A percentile compares a stretch with the other conserved stretches of the same genome.
phyloP scores from a whole-genome alignment of 2,113 vertebrate genomes.

The Chamaea fasciata region DNA sequence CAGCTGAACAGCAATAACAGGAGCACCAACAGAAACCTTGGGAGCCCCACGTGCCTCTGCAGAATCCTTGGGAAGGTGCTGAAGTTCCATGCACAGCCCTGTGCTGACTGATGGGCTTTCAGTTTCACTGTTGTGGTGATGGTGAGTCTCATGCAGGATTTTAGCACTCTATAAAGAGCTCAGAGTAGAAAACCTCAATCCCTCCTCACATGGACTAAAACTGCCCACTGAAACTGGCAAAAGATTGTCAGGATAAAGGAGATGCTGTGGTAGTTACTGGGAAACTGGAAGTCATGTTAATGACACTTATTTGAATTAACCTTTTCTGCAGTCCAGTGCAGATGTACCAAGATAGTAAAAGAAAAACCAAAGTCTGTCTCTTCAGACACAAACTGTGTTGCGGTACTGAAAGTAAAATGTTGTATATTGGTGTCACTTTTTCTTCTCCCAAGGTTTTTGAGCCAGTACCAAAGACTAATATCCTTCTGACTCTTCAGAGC shows the following conservation, averaged over 20 bases:
- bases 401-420: background rate
- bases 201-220: background rate
- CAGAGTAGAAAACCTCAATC: background rate
- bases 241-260: background rate
- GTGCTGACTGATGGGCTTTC: background rate
- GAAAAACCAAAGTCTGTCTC: background rate
- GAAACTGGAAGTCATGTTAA: background rate
- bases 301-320: background rate
- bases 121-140: background rate
- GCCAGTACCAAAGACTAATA: background rate
- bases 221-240: background rate
- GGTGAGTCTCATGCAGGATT: background rate
- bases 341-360: background rate
- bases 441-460: background rate
- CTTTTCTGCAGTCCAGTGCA: background rate
- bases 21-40: background rate
- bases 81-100: background rate
- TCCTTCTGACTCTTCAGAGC: background rate
- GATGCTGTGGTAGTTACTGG: background rate
- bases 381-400: background rate
- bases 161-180: background rate
- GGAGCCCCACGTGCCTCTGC: fast-evolving
- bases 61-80: background rate
- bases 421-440: background rate
- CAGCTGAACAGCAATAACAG: background rate